These are phyloP conservation scores for Apoda limacodes DNA, from an alignment of 2,888 invertebrate genomes.

Conservation along the genomic window DNA sequence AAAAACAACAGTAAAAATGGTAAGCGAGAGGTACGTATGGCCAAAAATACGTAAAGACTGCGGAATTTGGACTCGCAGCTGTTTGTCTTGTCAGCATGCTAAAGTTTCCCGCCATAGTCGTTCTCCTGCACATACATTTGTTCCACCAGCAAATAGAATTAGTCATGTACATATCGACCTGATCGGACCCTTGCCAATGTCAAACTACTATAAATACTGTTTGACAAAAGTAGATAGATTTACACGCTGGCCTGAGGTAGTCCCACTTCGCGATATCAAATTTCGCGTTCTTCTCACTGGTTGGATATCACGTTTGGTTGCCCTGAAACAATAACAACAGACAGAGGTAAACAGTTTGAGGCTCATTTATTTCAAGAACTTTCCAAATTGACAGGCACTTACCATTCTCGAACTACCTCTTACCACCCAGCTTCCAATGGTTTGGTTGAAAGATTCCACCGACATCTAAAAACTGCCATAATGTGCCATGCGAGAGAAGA, in stretches of 20 bases:
- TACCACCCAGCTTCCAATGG: constrained; percentile 17
- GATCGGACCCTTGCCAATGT: background rate
- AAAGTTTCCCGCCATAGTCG: too few relatives aligned
- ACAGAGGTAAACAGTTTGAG: constrained; percentile 26
- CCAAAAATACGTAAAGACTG: too few relatives aligned
- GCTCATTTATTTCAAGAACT: constrained; percentile 11
- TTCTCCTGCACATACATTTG: too few relatives aligned
- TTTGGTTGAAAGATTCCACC: constrained; percentile 23
- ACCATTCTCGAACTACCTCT: constrained; percentile 22
- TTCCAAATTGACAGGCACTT: background rate
- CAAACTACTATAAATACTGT: too few relatives aligned
- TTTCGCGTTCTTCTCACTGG: constrained; percentile 28
- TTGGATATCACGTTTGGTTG: constrained; percentile 43
- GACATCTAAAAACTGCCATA: constrained; percentile 36
- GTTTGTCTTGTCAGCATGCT: too few relatives aligned
- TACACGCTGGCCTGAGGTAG: constrained; percentile 32
- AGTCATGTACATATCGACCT: too few relatives aligned
- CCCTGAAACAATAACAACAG: constrained; percentile 23
- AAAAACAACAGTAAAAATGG: constrained; percentile 7
- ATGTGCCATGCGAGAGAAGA: constrained; percentile 12
- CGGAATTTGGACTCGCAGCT: too few relatives aligned
- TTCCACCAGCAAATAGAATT: too few relatives aligned
- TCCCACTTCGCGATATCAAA: constrained; percentile 29
- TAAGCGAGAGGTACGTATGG: constrained; percentile 7
- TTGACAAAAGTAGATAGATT: too few relatives aligned